Conservation (phyloP, 2,113 vertebrate species). For the Eurystomus gularis region DNA sequence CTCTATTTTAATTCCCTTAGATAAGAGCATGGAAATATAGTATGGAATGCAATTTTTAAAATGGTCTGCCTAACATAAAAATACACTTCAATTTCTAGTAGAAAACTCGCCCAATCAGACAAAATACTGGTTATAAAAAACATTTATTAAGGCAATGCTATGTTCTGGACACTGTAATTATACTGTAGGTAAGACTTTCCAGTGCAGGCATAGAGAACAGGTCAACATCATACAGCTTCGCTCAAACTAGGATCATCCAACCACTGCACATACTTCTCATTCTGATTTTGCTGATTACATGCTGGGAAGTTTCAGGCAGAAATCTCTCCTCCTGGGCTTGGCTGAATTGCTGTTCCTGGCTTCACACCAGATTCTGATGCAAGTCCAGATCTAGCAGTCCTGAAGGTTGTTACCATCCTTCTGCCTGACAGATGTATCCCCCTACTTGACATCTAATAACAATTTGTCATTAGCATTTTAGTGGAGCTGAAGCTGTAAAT, state of each 20-base stretch:
- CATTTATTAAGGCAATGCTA: background rate
- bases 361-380: background rate
- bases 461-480: background rate
- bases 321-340: background rate
- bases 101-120: background rate
- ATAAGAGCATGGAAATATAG: background rate
- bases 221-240: fast-evolving
- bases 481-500: background rate
- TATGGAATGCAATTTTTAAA: background rate
- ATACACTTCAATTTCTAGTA: background rate
- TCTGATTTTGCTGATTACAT: background rate
- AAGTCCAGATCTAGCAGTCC: background rate
- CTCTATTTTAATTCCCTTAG: background rate
- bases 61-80: background rate
- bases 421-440: background rate
- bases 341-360: background rate
- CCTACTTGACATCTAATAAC: background rate
- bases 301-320: background rate
- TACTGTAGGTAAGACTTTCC: fast-evolving
- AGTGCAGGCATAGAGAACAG: background rate
- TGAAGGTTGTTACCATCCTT: background rate
- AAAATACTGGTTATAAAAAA: background rate
- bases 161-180: background rate
- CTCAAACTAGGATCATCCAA: fast-evolving
- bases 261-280: fast-evolving